Evolutionary conservation across 1,140 invertebrate genomes (phyloP).

Genomic region (Ditylenchus dipsaci): DNA sequence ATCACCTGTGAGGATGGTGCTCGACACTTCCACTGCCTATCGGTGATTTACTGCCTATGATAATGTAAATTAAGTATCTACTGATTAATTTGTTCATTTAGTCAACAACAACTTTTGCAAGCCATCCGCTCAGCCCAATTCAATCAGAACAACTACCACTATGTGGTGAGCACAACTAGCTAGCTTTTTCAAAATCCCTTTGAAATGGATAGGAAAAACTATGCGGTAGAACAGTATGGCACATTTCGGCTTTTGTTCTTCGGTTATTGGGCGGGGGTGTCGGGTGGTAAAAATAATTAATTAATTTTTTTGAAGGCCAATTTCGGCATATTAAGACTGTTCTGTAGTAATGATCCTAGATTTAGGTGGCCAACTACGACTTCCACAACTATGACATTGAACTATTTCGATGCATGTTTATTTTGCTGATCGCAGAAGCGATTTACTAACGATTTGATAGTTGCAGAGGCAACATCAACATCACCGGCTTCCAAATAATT

Average conservation of each 20-base stretch:
- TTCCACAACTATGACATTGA: conserved; percentile 59
- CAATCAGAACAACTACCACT: conserved; percentile 55
- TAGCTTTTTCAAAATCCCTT: conserved; percentile 33
- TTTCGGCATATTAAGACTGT: too few species aligned
- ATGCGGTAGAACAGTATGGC: too few species aligned
- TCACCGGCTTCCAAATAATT: conserved; percentile 60
- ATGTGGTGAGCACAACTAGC: conserved; percentile 47
- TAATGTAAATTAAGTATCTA: conserved; percentile 10
- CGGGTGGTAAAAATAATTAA: too few species aligned
- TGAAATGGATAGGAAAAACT: neutral
- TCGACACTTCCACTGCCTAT: conserved; percentile 25
- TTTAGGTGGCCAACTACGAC: conserved; percentile 39
- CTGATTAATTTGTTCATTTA: conserved; percentile 23
- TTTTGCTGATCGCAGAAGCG: neutral
- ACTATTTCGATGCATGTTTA: conserved; percentile 46
- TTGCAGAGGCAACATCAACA: conserved; percentile 60
- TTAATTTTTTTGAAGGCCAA: too few species aligned
- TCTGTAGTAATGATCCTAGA: too few species aligned
- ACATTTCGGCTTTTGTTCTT: too few species aligned
- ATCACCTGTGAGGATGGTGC: conserved; percentile 9
- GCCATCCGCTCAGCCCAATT: conserved; percentile 56
- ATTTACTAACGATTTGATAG: too few species aligned
- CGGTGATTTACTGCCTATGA: conserved; percentile 11
- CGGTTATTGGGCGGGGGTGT: too few species aligned
- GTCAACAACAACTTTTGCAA: conserved; percentile 52